Base-by-base conservation (phyloP, 1,140 invertebrate genomes). In the Pogonomyrmex californicus region DNA sequence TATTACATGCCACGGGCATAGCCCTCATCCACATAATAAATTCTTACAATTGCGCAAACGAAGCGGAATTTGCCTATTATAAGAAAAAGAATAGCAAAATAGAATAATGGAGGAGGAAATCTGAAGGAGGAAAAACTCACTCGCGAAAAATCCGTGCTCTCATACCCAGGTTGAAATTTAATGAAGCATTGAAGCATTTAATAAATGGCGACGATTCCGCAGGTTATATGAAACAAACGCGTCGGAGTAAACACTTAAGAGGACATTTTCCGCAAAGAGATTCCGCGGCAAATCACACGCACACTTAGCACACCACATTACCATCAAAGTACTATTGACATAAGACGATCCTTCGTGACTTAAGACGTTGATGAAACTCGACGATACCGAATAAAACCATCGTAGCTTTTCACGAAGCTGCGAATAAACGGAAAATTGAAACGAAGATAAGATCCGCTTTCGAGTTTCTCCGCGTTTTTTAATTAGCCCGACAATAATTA, bases 311-410 rank as follows among this genome's bases (percentile, higher is more conserved):
- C n/a, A 6, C 6, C 6, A 10, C 6, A 66, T 51, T 54, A 33
- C 30, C 1, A 65, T 30, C 30, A 79, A 79, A 79, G 10, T 51
- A 79, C 17, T 79, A 66, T 79, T 30, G 36, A 79, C n/a, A 30
- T 5, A 7, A 2, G 36, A 23, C 30, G 4, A 4, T 23, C 47
- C 17, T n/a, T 65, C 60, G 10, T 23, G 23, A 23, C 23, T 23
- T 23, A 23, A 23, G 23, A 23, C 23, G 33, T n/a, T 41, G 33
- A 63, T 17, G 30, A 9, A 79, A 81, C 7, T 66, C 17, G 33
- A 36, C 41, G 12, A 14, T 9, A 23, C 14, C 14, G 41, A 9
- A 66, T 79, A 54, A 47, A 79, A 33, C 30, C 23, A 3, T 66
- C n/a, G 38, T 12, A 66, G 33, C 9, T 14, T 62, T 41, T 56